Evolutionary conservation across 2,888 invertebrate species (phyloP).

Genomic region (Catocala sponsa): DNA sequence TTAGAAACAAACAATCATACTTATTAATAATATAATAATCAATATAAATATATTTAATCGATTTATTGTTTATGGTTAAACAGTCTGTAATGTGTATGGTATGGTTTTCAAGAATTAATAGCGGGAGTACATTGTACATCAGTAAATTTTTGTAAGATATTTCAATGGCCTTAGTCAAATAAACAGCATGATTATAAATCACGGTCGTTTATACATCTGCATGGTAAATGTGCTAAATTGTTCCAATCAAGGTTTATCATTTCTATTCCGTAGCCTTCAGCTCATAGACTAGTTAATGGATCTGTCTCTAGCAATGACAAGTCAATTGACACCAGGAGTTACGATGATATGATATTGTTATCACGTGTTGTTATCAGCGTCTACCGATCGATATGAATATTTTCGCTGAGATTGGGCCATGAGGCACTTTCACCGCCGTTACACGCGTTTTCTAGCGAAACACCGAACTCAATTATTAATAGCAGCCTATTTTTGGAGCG

Average conservation of each 20-base stretch:
- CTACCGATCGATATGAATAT: constrained; percentile 83
- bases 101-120: constrained; percentile 8
- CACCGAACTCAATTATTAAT: constrained; percentile 89
- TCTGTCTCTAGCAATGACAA: constrained; percentile 68
- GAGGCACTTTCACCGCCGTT: constrained; percentile 91
- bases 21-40: background rate
- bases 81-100: constrained; percentile 9
- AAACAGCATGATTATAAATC: constrained; percentile 28
- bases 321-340: constrained; percentile 60
- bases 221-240: constrained; percentile 41
- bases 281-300: constrained; percentile 66
- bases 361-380: constrained; percentile 77
- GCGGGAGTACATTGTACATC: constrained; percentile 3
- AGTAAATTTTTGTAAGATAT: constrained; percentile 12
- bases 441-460: constrained; percentile 88
- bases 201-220: constrained; percentile 28
- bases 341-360: constrained; percentile 66
- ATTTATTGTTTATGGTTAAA: constrained; percentile 6
- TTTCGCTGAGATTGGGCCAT: constrained; percentile 80
- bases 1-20: background rate
- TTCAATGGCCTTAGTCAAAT: constrained; percentile 19
- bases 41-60: background rate
- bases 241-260: constrained; percentile 40
- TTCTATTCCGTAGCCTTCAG: constrained; percentile 56
- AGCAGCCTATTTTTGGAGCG: constrained; percentile 88